Base-by-base conservation (phyloP, 2,113 vertebrate species). In the Atrichornis clamosus region DNA sequence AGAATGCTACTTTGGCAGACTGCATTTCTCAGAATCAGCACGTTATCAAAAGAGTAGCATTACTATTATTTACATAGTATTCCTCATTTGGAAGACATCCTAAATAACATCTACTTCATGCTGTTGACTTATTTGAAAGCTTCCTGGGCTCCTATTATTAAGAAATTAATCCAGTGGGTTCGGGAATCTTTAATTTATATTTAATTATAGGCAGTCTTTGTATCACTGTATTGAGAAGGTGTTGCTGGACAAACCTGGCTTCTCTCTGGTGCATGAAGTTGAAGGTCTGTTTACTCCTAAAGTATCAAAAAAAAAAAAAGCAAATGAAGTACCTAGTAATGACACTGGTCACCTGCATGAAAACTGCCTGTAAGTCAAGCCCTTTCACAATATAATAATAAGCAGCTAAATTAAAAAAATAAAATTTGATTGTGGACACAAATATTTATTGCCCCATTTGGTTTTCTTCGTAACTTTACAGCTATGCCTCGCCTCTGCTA, bases 11-110 rank as follows among this genome's bases (percentile, higher is more conserved):
- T 93, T 37, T 78, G 79, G 87, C 89, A 96, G 84, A 74, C 79
- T 69, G 63, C 37, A 32, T 79, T 94, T 93, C 88, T 95, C 93
- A 91, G 89, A 86, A 87, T 79, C 87, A 88, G 79, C 63, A 84
- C 47, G 62, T 73, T 87, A 93, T 87, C 80, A 68, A 42, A 42
- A 81, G 74, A 83, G 70, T 0, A 84, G 90, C 53, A 79, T 69
- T 83, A 86, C 19, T 30, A 58, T 20, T 89, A 84, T 79, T 94
- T 94, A 87, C 64, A 73, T 0, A 69, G 84, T 14, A 70, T 21
- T 79, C 74, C 81, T 93, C 53, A 64, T 68, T 89, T 87, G 41
- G 81, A 89, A 89, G 82, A 68, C n/a, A 84, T 82, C 62, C 62
- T 79, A 87, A 65, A 85, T 77, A 95, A 95, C 49, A 76, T 84